phyloP scores from a whole-genome alignment of 2,113 vertebrate genomes.

The Nothocercus julius region DNA sequence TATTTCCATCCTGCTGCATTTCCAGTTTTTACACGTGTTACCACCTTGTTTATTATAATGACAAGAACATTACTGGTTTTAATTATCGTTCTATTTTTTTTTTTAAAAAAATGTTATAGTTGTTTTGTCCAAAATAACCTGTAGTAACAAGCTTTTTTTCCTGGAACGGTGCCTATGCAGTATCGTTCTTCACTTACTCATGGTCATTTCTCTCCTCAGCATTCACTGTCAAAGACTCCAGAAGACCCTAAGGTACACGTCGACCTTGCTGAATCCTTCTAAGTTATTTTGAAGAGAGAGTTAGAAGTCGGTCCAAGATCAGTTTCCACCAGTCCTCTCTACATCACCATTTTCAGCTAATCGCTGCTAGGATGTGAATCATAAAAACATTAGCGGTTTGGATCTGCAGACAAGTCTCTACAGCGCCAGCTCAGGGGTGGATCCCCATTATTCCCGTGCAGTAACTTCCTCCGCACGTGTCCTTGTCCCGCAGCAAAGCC shows the following conservation, averaged over 20 bases:
- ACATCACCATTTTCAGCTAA: not conserved
- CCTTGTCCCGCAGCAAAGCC: not conserved
- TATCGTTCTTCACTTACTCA: not conserved
- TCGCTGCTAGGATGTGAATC: not conserved
- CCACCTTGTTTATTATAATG: not conserved
- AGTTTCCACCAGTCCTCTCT: not conserved
- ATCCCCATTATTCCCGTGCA: not conserved
- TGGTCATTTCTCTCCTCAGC: not conserved
- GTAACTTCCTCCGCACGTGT: not conserved
- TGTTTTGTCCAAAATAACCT: not conserved
- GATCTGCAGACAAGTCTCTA: not conserved
- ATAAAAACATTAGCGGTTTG: not conserved
- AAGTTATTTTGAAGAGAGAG: not conserved
- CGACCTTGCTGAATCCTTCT: not conserved
- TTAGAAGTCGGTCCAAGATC: not conserved
- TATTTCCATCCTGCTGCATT: not conserved
- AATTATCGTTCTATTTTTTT: not conserved
- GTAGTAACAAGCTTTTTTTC: not conserved
- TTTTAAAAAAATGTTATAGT: not conserved
- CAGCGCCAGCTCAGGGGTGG: not conserved
- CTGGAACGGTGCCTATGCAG: not conserved
- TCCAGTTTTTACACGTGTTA: not conserved
- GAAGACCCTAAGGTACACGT: not conserved
- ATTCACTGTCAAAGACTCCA: not conserved
- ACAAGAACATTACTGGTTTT: fast-evolving